Base-by-base conservation (phyloP, 2,888 invertebrate genomes). In the Micoletzkya japonica region DNA sequence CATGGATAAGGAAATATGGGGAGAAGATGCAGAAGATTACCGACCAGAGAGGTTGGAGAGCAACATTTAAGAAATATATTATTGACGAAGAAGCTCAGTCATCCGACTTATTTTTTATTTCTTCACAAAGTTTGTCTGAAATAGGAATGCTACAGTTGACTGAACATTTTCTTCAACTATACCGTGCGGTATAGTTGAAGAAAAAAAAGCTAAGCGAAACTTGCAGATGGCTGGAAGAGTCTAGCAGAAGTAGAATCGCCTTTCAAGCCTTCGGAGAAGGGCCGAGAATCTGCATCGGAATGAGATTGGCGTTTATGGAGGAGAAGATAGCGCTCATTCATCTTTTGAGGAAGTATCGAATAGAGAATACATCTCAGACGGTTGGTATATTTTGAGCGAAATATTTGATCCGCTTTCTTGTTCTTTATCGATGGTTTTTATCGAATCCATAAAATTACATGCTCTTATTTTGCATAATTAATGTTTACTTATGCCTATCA, bases 251-350 rank as follows among this genome's bases (percentile, higher is more conserved):
- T 34, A 36, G 56, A 67, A 32, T 44, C 10, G 50, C 66, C 67
- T 32, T 71, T 54, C 59, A 50, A 52, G 24, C 67, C 32, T 82
- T 80, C 64, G n/a, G n/a, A n/a, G n/a, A n/a, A n/a, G n/a, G n/a
- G n/a, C n/a, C n/a, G n/a, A 69, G 83, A 49, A 71, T 73, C 32
- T 84, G 84, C 67, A 78, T 83, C 44, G 83, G 83, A 67, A 76
- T 79, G 77, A 52, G 79, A n/a, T 57, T 83, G 34, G 83, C 80
- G 28, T 73, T 76, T 39, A 36, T 77, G 32, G 84, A 84, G 71
- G 75, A 76, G 26, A 84, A 83, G 60, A 44, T 77, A 67, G 77
- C 78, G 0, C 59, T 84, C 1, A 72, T 74, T 14, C 73, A 74
- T 58, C 32, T 84, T n/a, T 71, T 84, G 37, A 60, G 39, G 60